Evolutionary conservation across 2,113 vertebrate species (phyloP).

Genomic region (Alligator sinensis): DNA sequence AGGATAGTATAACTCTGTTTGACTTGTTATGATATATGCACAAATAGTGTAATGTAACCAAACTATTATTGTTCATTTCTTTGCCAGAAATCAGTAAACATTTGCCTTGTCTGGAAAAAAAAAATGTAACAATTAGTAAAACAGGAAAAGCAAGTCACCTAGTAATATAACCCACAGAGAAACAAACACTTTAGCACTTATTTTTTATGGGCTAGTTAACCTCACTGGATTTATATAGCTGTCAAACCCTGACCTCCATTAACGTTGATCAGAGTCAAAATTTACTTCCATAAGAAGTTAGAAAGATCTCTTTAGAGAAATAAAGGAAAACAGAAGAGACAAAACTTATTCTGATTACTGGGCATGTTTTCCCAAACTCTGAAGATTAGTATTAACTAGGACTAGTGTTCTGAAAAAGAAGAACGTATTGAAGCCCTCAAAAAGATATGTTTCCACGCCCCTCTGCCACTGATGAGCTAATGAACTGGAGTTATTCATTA

Average conservation of each 20-base stretch:
- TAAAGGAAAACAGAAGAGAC: not conserved
- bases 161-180: conserved; percentile 41
- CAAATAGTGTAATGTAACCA: not conserved
- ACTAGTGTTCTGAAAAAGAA: not conserved
- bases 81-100: conserved; percentile 50
- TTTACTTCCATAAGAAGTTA: conserved; percentile 51
- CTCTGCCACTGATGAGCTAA: not conserved
- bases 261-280: conserved; percentile 50
- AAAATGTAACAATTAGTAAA: conserved; percentile 52
- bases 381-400: not conserved
- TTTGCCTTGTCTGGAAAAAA: conserved; percentile 43
- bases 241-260: conserved; percentile 54
- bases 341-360: not conserved
- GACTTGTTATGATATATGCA: not conserved
- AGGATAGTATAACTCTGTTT: not conserved
- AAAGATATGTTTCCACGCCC: not conserved
- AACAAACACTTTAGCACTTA: conserved; percentile 69
- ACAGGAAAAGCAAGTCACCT: conserved; percentile 39
- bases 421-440: not conserved
- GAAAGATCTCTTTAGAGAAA: conserved; percentile 32
- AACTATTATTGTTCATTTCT: conserved; percentile 28
- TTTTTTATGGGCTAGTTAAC: conserved; percentile 73
- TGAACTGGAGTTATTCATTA: not conserved
- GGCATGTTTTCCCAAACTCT: not conserved
- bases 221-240: conserved; percentile 66